Evolutionary conservation across 2,888 invertebrate species (phyloP), one percentile per base, ranked within the genome.

Genomic region (Leptinotarsa peninsularis): DNA sequence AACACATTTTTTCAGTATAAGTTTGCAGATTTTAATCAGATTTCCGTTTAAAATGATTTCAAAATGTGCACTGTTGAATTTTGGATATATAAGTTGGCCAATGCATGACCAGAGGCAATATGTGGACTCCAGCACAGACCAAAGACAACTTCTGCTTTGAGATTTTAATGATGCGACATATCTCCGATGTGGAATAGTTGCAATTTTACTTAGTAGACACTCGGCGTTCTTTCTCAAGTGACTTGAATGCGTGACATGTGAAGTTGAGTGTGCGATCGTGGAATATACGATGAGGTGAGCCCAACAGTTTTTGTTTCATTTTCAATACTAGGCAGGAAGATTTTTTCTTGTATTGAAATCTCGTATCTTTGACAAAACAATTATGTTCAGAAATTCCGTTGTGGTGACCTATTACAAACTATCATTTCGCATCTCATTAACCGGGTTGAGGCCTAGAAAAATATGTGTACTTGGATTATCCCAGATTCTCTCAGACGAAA

Each of bases 181-280:
- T 17, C 58, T 23, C 58, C 43, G 43, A 43, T 58, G 58, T 58
- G 58, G 21, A 58, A 58, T 58, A 58, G 58, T 58, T 58, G 23
- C 58, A 58, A 58, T 58, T 58, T 58, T 58, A 58, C 23, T 58
- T 23, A 58, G 58, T 58, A 58, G 21, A 58, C 58, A 58, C 58
- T 58, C 23, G 58, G 3, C 23, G 58, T 18, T 58, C 58, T 21
- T 21, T 58, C 58, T 58, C 23, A 27, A 23, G 58, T 27, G 58
- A 27, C 21, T 58, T 58, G 23, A 58, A 58, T 58, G 23, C 23
- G 58, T 58, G 58, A 58, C 23, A 58, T 58, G 58, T 58, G 58
- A 58, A 23, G 58, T 58, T 23, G 23, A 23, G 58, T 58, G 58
- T 23, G 58, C 58, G 58, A 58, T 58, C 23, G 21, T 15, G 13